These are phyloP conservation scores for Poecilia velifera DNA, from an alignment of 2,797 vertebrate genomes.

Conservation along the genomic window DNA sequence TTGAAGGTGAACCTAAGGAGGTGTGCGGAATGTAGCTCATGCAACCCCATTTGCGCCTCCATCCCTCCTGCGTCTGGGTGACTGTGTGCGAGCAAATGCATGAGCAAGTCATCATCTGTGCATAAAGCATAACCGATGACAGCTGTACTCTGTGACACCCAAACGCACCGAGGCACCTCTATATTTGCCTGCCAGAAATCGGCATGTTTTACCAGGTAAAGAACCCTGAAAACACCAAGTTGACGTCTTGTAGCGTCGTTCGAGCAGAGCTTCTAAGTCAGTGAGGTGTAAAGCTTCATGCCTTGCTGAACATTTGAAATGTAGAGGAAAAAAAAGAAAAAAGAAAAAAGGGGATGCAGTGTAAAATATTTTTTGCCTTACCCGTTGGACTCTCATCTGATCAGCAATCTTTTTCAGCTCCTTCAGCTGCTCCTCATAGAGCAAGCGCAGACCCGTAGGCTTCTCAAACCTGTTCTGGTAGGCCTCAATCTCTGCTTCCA, in stretches of 20 bases:
- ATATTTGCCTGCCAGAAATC: constrained; percentile 68
- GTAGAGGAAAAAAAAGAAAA: not conserved
- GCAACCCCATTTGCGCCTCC: constrained; percentile 21
- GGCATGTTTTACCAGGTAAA: constrained; percentile 67
- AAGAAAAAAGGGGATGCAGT: constrained; percentile 5
- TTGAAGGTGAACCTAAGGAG: constrained; percentile 47
- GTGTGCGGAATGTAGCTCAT: constrained; percentile 45
- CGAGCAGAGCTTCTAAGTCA: constrained; percentile 43
- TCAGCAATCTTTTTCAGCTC: constrained; percentile 77
- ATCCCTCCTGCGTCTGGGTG: constrained; percentile 16
- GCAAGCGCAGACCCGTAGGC: constrained; percentile 67
- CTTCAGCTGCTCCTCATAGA: constrained; percentile 78
- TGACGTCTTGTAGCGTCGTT: constrained; percentile 66
- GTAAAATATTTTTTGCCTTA: constrained; percentile 44
- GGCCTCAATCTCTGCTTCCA: constrained; percentile 73
- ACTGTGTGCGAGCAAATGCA: constrained; percentile 37
- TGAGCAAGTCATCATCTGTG: constrained; percentile 56
- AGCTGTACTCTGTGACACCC: constrained; percentile 62
- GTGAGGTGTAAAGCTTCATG: constrained; percentile 53
- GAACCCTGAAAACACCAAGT: constrained; percentile 77
- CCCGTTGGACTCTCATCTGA: constrained; percentile 77
- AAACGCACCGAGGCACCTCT: constrained; percentile 50
- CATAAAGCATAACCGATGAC: constrained; percentile 59
- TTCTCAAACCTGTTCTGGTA: constrained; percentile 71
- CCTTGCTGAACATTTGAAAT: constrained; percentile 33